Base-by-base conservation (phyloP, 2,113 vertebrate species). In the Chamaetylas fuelleborni region DNA sequence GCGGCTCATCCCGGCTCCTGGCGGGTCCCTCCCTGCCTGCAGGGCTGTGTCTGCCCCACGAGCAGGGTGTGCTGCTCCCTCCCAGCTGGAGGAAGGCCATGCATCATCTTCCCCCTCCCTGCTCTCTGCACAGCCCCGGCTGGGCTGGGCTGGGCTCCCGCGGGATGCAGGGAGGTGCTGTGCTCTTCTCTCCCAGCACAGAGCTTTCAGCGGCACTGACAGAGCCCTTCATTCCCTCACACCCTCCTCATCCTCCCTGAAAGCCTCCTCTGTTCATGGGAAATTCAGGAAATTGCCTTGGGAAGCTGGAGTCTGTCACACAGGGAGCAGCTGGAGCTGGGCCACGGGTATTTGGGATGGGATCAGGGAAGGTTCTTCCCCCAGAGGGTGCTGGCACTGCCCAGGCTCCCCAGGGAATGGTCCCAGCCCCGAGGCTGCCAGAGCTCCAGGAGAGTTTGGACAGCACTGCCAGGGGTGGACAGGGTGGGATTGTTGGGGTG, bases 351-450 rank as follows among this genome's bases (percentile, higher is more conserved):
- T 29, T 50, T 29, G 11, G 65, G 54, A 4, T 36, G 81, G 22
- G 0, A 0, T 22, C 33, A 65, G 34, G 34, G 34, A 24, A 66
- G 43, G 20, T 3, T 42, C 71, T 25, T 22, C 34, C 61, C 80
- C 42, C 29, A 7, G 25, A 31, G 19, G 74, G 61, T 76, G 16
- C 31, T 42, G 61, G 82, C 31, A 53, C 81, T 66, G 61, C 34
- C 43, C 71, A 57, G 82, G 82, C 82, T 66, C 25, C 70, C 60
- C 82, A 66, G 70, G 34, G 71, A 66, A 86, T 66, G 61, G 71
- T 5, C 50, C 6, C 5, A 0, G 58, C 69, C 57, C 65, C 2
- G 14, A 56, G 58, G 58, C 81, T 66, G 36, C 60, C 51, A 66
- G 51, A 85, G 82, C 71, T 76, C 10, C 71, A 67, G 71, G 36